phyloP scores from a whole-genome alignment of 2,113 vertebrate species.

The Miniopterus natalensis region DNA sequence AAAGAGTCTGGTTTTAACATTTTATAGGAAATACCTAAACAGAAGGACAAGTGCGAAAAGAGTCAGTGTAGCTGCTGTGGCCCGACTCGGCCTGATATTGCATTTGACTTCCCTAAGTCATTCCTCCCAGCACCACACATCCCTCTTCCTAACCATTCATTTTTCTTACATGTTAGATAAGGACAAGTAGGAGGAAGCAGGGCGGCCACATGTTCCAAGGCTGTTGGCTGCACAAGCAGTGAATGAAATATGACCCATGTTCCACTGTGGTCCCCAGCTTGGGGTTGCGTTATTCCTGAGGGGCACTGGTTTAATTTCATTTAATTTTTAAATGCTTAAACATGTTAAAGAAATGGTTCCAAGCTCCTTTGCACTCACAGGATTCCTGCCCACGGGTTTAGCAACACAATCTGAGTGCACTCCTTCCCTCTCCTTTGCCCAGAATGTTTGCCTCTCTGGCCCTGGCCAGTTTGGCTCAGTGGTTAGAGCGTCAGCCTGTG shows the following conservation, averaged over 20 bases:
- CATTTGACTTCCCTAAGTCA: neutral
- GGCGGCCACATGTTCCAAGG: neutral
- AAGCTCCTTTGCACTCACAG: neutral
- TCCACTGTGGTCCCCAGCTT: neutral
- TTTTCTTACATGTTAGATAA: neutral
- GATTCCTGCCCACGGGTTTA: neutral
- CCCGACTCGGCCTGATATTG: neutral
- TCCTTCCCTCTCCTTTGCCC: neutral
- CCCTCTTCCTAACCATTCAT: neutral
- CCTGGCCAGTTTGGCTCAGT: no score
- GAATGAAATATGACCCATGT: neutral
- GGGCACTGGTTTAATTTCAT: neutral
- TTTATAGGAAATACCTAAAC: neutral
- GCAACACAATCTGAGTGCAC: neutral
- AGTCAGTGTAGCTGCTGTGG: neutral
- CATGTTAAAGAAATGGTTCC: neutral
- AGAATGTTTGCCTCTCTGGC: neutral
- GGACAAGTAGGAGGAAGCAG: neutral
- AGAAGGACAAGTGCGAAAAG: neutral
- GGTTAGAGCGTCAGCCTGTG: no score
- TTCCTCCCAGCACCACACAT: neutral
- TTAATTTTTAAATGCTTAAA: slow-evolving; percentile 29
- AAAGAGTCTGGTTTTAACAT: neutral
- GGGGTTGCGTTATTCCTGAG: neutral
- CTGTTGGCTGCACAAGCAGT: neutral